These are phyloP conservation scores for Nephrotoma flavescens DNA, from an alignment of 2,888 invertebrate genomes.

Conservation along the genomic window DNA sequence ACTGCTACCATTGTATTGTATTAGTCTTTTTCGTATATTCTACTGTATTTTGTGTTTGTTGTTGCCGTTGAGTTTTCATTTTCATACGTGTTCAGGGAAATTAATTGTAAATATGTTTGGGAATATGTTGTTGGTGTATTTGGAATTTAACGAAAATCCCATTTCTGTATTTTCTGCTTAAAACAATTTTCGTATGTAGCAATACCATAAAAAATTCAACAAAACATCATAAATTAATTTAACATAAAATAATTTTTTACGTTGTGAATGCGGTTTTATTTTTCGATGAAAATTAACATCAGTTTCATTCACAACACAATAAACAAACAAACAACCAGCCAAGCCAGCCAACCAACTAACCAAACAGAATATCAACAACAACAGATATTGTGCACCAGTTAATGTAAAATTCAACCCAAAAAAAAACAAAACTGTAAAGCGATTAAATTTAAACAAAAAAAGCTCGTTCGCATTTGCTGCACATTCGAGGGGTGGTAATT, in stretches of 20 bases:
- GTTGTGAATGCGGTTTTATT: neutral
- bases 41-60: neutral
- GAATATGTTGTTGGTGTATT: neutral
- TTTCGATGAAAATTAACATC: too few species aligned
- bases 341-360: too few species aligned
- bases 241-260: neutral
- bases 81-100: neutral
- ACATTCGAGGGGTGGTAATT: too few species aligned
- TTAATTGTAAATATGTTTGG: neutral
- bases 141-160: neutral
- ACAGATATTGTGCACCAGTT: too few species aligned
- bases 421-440: too few species aligned
- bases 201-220: neutral
- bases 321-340: too few species aligned
- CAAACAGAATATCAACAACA: too few species aligned
- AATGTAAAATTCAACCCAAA: too few species aligned
- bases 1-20: neutral
- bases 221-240: neutral
- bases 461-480: too few species aligned
- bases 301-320: too few species aligned
- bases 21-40: neutral
- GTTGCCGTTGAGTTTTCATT: neutral
- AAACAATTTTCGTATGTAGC: neutral
- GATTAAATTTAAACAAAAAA: too few species aligned
- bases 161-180: neutral